Evolutionary conservation across 2,797 vertebrate species (phyloP).

Genomic region (Australoheros facetus): DNA sequence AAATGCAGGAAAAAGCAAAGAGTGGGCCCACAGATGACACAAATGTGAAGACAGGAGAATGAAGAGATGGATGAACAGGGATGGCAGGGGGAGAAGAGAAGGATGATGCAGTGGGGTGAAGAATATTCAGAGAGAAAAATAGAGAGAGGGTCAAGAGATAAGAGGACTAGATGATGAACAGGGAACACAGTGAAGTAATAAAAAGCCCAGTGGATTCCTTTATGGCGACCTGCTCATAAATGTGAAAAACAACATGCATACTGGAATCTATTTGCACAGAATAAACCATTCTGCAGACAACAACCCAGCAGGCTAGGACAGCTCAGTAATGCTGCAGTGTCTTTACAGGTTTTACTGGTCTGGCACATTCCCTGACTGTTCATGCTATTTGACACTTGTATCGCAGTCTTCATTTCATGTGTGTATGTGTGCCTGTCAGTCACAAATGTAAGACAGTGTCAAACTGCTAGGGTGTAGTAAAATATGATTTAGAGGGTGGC

Average conservation of each 20-base stretch:
- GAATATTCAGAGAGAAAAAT: conserved; percentile 35
- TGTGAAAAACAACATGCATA: conserved; percentile 67
- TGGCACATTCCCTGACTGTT: conserved; percentile 33
- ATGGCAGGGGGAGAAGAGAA: conserved; percentile 38
- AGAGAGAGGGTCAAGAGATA: conserved; percentile 37
- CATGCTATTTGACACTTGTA: conserved; percentile 38
- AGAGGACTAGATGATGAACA: conserved; percentile 53
- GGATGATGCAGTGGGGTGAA: conserved; percentile 46
- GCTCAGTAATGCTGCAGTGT: conserved; percentile 26
- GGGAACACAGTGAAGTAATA: conserved; percentile 59
- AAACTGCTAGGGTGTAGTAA: conserved; percentile 21
- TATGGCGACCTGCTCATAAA: conserved; percentile 60
- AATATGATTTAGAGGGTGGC: conserved; percentile 19
- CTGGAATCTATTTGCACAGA: conserved; percentile 61
- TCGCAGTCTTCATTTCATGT: conserved; percentile 32
- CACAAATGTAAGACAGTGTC: conserved; percentile 38
- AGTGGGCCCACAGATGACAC: conserved; percentile 42
- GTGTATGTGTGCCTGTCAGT: conserved; percentile 36
- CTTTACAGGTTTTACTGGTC: conserved; percentile 39
- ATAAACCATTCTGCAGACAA: conserved; percentile 58
- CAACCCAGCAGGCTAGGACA: conserved; percentile 26
- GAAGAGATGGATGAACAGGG: conserved; percentile 44
- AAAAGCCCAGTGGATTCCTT: conserved; percentile 59
- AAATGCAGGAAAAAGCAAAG: conserved; percentile 27
- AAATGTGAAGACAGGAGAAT: conserved; percentile 35